Base-by-base conservation (phyloP, 1,140 invertebrate species). In the Plectus sambesii region DNA sequence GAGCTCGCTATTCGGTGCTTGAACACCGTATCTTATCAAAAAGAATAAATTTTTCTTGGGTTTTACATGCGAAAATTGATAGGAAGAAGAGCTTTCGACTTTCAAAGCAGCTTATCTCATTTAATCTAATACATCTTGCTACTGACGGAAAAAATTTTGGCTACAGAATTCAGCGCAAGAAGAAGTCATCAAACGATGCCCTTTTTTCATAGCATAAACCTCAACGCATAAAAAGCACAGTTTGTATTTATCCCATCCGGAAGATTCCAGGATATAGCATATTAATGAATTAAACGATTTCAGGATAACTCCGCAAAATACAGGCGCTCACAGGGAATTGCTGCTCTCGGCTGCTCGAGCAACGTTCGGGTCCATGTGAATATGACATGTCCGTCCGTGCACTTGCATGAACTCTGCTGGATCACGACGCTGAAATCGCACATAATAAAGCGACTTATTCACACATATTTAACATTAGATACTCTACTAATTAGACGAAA, bases 321-420 rank as follows among this genome's bases (percentile, higher is more conserved):
- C 17, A 22, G 25, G 19, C 22, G 45, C 43, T 45, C 30, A 60
- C 49, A 68, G 38, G 45, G 53, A 52, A 22, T 63, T 19, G 45
- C 33, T 26, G 86, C 87, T 66, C 66, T 96, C 90, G 20, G 87
- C 92, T 43, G 88, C 86, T 44, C 83, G 78, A 25, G 88, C 87
- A 47, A 96, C 80, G 12, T 81, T 79, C 46, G 86, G 84, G 74
- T 99, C 92, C 52, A 97, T 74, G 72, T 96, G 86, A 48, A 98
- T 88, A 74, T 92, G 93, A 56, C 82, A 83, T 52, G 82, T 82
- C 59, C 88, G 75, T n/a, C 92, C 92, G 77, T 97, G 90, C 3
- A 97, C 72, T 75, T 97, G 87, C 20, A 98, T 74, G 77, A 97
- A 98, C 67, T 96, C 87, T 8, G 88, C 90, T 9, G 93, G 93